These are phyloP conservation scores for Spialia ferax DNA, from an alignment of 2,888 invertebrate species.

Conservation along the genomic window DNA sequence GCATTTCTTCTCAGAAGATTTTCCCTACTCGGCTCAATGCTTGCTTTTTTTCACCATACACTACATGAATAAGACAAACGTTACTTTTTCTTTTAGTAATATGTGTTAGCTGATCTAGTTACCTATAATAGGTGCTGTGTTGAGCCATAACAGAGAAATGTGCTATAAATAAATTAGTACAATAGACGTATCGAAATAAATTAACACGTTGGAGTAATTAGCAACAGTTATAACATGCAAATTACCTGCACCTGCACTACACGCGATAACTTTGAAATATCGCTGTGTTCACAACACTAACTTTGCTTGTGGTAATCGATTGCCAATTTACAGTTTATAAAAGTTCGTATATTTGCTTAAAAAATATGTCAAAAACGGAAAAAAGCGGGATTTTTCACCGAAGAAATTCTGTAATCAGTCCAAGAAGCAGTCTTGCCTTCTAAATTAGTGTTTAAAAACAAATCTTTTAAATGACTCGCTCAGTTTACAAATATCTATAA, in stretches of 20 bases:
- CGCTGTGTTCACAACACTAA: neutral
- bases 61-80: neutral
- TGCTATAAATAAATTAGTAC: slow-evolving; percentile 5
- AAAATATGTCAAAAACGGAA: neutral
- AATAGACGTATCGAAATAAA: slow-evolving; percentile 15
- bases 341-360: neutral
- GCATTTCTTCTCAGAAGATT: too few species aligned
- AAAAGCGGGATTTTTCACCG: too few species aligned
- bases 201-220: slow-evolving; percentile 11
- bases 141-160: slow-evolving; percentile 5
- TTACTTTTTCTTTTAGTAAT: neutral
- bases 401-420: too few species aligned
- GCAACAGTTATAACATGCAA: slow-evolving; percentile 13
- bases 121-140: slow-evolving; percentile 1
- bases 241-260: slow-evolving; percentile 5
- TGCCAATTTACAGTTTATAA: neutral
- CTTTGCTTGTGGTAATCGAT: neutral
- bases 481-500: too few species aligned
- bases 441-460: too few species aligned
- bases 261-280: slow-evolving; percentile 21
- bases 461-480: too few species aligned
- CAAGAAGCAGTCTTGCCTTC: too few species aligned
- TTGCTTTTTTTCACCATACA: too few species aligned
- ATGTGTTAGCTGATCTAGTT: neutral
- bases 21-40: too few species aligned